A percentile compares a stretch with the other conserved stretches of the same genome.
Conservation (phyloP, 2,888 invertebrate species). For the Halocaridina rubra region DNA sequence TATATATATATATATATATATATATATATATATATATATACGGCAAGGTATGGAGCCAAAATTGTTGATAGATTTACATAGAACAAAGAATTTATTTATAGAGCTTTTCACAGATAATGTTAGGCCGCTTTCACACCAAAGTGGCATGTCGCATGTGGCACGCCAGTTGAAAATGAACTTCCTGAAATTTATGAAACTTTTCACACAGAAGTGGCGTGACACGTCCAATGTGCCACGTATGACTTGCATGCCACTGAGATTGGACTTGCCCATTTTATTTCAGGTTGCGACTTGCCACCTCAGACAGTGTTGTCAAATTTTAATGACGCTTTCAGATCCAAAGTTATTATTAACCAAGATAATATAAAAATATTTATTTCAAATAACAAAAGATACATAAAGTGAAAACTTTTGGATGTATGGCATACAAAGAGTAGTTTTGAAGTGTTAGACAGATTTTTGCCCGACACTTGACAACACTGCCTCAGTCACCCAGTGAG, state of each 20-base stretch:
- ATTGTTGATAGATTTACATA: no score
- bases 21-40: no score
- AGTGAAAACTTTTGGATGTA: not conserved
- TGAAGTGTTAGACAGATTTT: not conserved
- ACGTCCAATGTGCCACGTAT: no score
- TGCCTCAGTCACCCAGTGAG: no score
- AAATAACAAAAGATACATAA: not conserved
- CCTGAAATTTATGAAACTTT: not conserved
- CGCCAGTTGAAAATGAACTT: not conserved
- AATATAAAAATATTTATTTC: not conserved
- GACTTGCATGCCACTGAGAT: no score
- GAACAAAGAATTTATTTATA: no score
- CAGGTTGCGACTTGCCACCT: constrained; percentile 16
- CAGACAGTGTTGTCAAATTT: not conserved
- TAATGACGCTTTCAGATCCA: constrained; percentile 20
- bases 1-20: no score
- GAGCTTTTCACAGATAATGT: no score
- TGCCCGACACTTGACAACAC: constrained; percentile 12
- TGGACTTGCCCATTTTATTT: not conserved
- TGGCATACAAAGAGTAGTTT: not conserved
- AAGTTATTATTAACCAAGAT: constrained; percentile 5
- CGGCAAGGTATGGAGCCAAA: no score
- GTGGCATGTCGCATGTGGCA: not conserved
- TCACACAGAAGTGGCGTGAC: no score
- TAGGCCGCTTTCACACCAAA: not conserved